Base-by-base conservation (phyloP, 2,888 invertebrate species). In the Taphrorychus bicolor region DNA sequence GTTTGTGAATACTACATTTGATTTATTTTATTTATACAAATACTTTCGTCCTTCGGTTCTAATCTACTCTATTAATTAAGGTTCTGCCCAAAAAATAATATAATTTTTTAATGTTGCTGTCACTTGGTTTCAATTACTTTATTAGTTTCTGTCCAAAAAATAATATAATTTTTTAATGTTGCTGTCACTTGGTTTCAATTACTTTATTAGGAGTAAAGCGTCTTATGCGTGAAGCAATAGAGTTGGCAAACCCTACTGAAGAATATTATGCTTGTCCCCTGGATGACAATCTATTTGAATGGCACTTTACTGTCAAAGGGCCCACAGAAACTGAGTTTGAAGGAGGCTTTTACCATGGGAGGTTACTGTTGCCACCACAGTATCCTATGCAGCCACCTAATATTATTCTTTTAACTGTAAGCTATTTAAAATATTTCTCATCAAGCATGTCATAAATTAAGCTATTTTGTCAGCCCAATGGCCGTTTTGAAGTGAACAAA, bases 381-480 rank as follows among this genome's bases (percentile, higher is more conserved):
- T 97, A 97, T 83, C 97, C 97, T 0, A 96, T 98, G 96, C 96
- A 97, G 83, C 97, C 97, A 58, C 97, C 97, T 4, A 94, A 94
- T 80, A 95, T 97, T 73, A 95, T 97, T 76, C 84, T 98, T 54
- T 82, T 97, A 57, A 97, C 97, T 19, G 93, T 93, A 83, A 81
- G 85, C n/a, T n/a, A n/a, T n/a, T n/a, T n/a, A n/a, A n/a, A n/a
- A n/a, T n/a, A n/a, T n/a, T n/a, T n/a, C n/a, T n/a, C n/a, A n/a
- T n/a, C 32, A 1, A 32, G 11, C 3, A 3, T 32, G 3, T 32
- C 11, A 9, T 11, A 51, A 51, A 21, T 11, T 0, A 22, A 51
- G 21, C 18, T 21, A 18, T 51, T 51, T n/a, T 18, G 7, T 51
- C 11, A 93, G 92, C 95, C 95, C 1, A 97, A 95, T 82, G 97